Evolutionary conservation across 2,113 vertebrate species (phyloP), one percentile per base, ranked within the genome.

Genomic region (Abramis brama): DNA sequence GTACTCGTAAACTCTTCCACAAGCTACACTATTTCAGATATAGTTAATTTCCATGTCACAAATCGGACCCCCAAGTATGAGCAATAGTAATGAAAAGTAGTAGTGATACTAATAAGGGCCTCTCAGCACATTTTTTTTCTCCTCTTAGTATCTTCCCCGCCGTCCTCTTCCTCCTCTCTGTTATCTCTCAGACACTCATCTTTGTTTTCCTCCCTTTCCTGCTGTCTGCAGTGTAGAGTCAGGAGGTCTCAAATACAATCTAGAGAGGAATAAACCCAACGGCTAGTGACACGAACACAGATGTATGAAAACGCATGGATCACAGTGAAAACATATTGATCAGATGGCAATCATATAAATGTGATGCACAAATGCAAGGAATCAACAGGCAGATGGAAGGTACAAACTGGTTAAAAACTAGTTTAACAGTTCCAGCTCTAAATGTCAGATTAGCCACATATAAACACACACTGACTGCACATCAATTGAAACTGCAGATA

Each of bases 161-260:
- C 60, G 47, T 79, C 55, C 52, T 86, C 86, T 89, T 89, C 66
- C 89, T 85, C 76, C 60, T 84, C 66, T 59, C 50, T 25, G 33
- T 90, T 90, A 90, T 90, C 89, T 88, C 23, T 82, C 30, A 60
- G 12, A 21, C 66, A 86, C 86, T 71, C 74, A 59, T 60, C 84
- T 85, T 78, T 79, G 47, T 52, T n/a, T 87, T 79, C 62, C 70
- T 50, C 76, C 71, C 57, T 84, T 86, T 82, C 83, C 73, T 83
- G 74, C 74, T 36, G 84, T 62, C 57, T 74, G 23, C 10, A 77
- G 47, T 70, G 73, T 83, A 79, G 25, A 76, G 70, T 83, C 21
- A 70, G 4, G 47, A 84, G 17, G 23, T 77, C 76, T 79, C 10
- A 39, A 59, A 11, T 47, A 81, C 5, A 81, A 66, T 47, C 43